phyloP scores from a whole-genome alignment of 2,888 invertebrate genomes.

The Loripinus fragilis region DNA sequence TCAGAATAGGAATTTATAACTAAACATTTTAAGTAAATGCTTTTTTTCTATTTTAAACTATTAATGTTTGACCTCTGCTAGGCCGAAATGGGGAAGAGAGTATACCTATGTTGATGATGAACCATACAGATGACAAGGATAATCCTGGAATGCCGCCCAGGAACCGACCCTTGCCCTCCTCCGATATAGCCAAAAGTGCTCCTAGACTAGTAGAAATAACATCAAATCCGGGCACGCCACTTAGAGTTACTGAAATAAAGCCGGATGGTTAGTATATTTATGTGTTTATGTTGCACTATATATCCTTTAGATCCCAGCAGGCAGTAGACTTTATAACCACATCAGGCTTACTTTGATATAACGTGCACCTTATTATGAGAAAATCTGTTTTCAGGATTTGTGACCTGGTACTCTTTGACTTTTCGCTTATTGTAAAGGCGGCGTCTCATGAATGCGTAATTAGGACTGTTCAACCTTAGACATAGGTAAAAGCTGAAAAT shows the following conservation, averaged over 20 bases:
- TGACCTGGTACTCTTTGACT: no score
- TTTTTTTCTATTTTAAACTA: no score
- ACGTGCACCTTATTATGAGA: no score
- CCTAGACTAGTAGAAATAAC: slow-evolving; percentile 76
- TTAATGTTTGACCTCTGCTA: slow-evolving; percentile 21
- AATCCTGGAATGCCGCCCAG: slow-evolving; percentile 59
- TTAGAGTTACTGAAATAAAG: slow-evolving; percentile 77
- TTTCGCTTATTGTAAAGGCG: no score
- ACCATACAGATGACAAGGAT: slow-evolving; percentile 74
- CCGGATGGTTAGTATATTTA: slow-evolving; percentile 69
- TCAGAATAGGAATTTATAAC: no score
- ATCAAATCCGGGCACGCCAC: slow-evolving; percentile 75
- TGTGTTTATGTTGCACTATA: slow-evolving; percentile 12
- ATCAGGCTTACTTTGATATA: no score
- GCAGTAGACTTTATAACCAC: no score
- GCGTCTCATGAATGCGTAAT: no score
- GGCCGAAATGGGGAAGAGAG: slow-evolving; percentile 81
- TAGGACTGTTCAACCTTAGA: no score
- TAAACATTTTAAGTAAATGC: no score
- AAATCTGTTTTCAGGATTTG: no score
- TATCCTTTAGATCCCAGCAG: neutral
- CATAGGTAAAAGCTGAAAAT: no score
- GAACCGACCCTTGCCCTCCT: slow-evolving; percentile 61
- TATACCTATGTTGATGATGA: slow-evolving; percentile 82
- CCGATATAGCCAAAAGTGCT: slow-evolving; percentile 67